A percentile compares a stretch with the other conserved stretches of the same genome.
Evolutionary conservation across 2,888 invertebrate species (phyloP).

Genomic region (Polietes domitor): DNA sequence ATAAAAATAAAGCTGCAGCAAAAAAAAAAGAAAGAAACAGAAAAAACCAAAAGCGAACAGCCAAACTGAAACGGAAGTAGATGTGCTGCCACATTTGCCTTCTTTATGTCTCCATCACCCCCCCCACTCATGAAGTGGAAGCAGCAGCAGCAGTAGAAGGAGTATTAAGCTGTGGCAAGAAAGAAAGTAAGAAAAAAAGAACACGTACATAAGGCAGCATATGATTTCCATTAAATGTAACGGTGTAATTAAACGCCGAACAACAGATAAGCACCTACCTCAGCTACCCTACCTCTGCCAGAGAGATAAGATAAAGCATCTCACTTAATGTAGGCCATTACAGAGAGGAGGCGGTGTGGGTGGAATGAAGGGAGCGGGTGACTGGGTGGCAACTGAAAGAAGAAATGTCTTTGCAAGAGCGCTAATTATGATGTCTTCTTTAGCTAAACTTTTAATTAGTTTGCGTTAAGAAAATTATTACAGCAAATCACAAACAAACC

Average conservation of each 20-base stretch:
- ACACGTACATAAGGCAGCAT: background rate
- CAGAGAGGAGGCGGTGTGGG: background rate
- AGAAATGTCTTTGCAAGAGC: background rate
- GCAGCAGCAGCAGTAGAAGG: background rate
- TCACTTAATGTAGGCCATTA: background rate
- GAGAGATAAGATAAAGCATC: background rate
- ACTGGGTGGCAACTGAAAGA: background rate
- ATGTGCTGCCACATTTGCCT: background rate
- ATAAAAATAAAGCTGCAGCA: background rate
- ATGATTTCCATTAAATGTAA: constrained; percentile 31
- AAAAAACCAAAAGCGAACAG: too few relatives aligned
- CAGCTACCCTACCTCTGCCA: background rate
- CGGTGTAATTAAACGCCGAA: constrained; percentile 10
- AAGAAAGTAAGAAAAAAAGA: background rate
- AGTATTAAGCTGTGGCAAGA: background rate
- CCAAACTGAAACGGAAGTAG: too few relatives aligned
- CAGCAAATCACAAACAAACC: constrained; percentile 9
- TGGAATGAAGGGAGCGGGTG: background rate
- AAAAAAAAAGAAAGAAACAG: too few relatives aligned
- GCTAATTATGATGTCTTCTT: constrained; percentile 35
- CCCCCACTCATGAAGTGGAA: background rate
- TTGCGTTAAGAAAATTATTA: constrained; percentile 12
- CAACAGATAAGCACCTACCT: constrained; percentile 10
- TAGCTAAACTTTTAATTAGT: constrained; percentile 32
- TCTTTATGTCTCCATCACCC: background rate